Evolutionary conservation across 2,113 vertebrate genomes (phyloP), one percentile per base, ranked within the genome.

Genomic region (Periophthalmus modestus): DNA sequence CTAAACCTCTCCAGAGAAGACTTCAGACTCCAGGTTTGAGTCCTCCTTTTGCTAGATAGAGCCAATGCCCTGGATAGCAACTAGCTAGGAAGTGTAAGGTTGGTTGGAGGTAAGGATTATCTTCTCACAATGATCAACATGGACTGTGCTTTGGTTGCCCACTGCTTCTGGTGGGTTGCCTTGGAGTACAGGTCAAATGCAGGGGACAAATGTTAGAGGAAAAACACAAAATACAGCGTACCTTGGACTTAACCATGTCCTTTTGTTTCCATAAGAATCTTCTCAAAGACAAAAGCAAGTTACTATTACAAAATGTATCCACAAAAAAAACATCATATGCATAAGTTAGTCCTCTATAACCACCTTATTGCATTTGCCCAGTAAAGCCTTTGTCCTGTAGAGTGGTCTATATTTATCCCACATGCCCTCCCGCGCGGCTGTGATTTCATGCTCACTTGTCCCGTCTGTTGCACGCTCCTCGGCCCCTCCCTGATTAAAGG

Each of bases 391-490:
- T 63, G 16, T 33, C 33, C 61, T 36, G 61, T 14, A 36, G 16
- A 34, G 65, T 10, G 21, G 13, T 47, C 66, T 67, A 48, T 48
- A 67, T 67, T 23, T 19, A 73, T 66, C 71, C 43, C 50, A 72
- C 46, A 72, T 46, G 71, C 36, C 76, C 82, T 79, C 84, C 81
- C 77, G 68, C 74, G 16, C 75, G 52, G 65, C 15, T 80, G 85
- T 78, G 77, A 82, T 85, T 89, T 88, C 86, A 85, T 86, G 82
- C 85, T 79, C 77, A 82, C 80, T 87, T 83, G 81, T 84, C 85
- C 77, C 80, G 79, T 88, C 84, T 87, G 85, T 87, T 89, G 77
- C 75, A 80, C 75, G 75, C 75, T 83, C 82, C 83, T 73, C 83
- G 57, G 80, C 82, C 82, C 84, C 83, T 82, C 77, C 81, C 82